Base-by-base conservation (phyloP, 2,113 vertebrate genomes). In the Podarcis cretensis region DNA sequence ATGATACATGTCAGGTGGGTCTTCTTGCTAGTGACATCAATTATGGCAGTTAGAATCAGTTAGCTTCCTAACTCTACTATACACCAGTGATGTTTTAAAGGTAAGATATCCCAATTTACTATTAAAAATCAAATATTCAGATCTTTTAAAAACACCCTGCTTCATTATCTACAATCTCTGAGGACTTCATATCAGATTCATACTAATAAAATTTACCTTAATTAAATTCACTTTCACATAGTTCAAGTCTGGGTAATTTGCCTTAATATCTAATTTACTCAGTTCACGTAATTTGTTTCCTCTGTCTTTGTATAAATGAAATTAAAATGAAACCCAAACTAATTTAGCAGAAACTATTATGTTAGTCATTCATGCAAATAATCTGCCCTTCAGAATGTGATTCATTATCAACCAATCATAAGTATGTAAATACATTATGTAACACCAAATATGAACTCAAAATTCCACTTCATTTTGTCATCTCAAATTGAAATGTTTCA, bases 341-440 rank as follows among this genome's bases (percentile, higher is more conserved):
- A 84, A 84, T 84, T 84, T 54, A 73, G 68, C 83, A 84, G 68
- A 73, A 84, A 84, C 27, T 71, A 73, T 73, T 84, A 54, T 71
- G 18, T 71, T 66, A 83, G 81, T 43, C 81, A 69, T n/a, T 83
- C 82, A 73, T 54, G 83, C 68, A 84, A 84, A 43, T 84, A 73
- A 84, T 73, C 83, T 84, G 83, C 68, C 66, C 66, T 84, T 48
- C 83, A 54, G 43, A 73, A 73, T 84, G 40, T 73, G 68, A 73
- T 84, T 84, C 68, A 84, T 84, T 84, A 84, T 48, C 66, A 84
- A 71, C 66, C 66, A 84, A 84, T 84, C 68, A 73, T 84, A 84
- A 5, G 3, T 84, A 71, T 73, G 40, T 84, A 84, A 73, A 71
- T 71, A 71, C 21, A 84, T 84, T 84, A 73, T 73, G 82, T 54